A percentile compares a stretch with the other conserved stretches of the same genome.
Conservation (phyloP, 92 coral and sea anemone genomes). For the Actinernus sp. region DNA sequence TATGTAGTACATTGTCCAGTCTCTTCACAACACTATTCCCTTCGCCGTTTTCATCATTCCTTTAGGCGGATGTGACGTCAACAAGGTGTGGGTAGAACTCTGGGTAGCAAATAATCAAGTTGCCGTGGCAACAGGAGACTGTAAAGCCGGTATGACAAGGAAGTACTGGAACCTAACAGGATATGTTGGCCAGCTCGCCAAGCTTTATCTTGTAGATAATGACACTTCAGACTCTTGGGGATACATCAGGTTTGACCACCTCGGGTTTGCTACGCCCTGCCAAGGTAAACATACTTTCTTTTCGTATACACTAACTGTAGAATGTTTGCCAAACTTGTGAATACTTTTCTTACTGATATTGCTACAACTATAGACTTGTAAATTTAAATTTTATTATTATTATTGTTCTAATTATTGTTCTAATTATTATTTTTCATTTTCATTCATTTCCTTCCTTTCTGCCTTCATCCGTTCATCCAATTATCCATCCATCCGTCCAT, state of each 20-base stretch:
- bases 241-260: constrained; percentile 50
- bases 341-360: too few species aligned
- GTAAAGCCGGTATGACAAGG: constrained; percentile 22
- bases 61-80: constrained; percentile 52
- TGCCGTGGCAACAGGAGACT: constrained; percentile 33
- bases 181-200: constrained; percentile 29
- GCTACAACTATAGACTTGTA: background rate
- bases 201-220: constrained; percentile 52
- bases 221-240: constrained; percentile 32
- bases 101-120: constrained; percentile 24
- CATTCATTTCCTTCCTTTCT: background rate
- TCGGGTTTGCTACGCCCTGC: constrained; percentile 35
- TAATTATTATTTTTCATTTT: too few species aligned
- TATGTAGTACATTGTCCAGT: too few species aligned
- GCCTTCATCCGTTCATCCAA: background rate
- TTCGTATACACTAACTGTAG: too few species aligned
- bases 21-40: background rate
- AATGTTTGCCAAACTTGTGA: too few species aligned
- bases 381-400: background rate
- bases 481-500: too few species aligned
- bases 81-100: constrained; percentile 52
- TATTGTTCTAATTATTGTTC: too few species aligned
- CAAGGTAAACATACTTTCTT: constrained; percentile 40
- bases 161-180: constrained; percentile 22
- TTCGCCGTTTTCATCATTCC: background rate